Evolutionary conservation across 2,888 invertebrate genomes (phyloP).

Genomic region (Corythucha ciliata): DNA sequence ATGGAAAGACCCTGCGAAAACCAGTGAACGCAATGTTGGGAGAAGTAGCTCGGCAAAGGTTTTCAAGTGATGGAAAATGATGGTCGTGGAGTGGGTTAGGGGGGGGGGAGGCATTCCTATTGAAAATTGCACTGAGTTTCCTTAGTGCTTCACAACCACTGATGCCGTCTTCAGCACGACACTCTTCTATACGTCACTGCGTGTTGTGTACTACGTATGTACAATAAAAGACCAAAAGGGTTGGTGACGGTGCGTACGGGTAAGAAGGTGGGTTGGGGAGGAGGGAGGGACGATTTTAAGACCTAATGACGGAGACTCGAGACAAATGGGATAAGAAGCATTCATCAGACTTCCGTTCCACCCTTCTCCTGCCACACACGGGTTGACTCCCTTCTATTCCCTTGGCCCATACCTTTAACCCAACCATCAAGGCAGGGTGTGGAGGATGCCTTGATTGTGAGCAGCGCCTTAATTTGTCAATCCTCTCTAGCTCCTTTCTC

Average conservation of each 20-base stretch:
- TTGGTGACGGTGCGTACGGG: neutral
- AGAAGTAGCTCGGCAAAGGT: no score
- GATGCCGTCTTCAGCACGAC: conserved; percentile 1
- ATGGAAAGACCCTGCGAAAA: no score
- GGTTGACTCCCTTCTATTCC: conserved; percentile 1
- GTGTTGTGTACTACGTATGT: no score
- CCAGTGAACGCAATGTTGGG: no score
- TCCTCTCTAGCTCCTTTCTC: neutral
- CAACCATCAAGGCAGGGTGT: conserved; percentile 1
- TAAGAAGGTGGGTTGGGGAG: conserved; percentile 6
- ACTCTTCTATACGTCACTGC: no score
- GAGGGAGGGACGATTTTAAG: neutral
- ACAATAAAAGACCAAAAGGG: conserved; percentile 8
- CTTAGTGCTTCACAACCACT: conserved; percentile 1
- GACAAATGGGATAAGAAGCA: conserved; percentile 30
- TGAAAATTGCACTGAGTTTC: conserved; percentile 32
- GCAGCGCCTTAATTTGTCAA: conserved; percentile 11
- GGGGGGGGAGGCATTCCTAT: conserved; percentile 20
- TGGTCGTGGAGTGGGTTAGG: neutral
- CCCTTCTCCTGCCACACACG: neutral
- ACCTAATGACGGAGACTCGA: conserved; percentile 26
- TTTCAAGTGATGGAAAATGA: no score
- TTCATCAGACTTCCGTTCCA: conserved; percentile 23
- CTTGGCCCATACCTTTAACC: neutral
- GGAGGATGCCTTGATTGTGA: no score